These are phyloP conservation scores for Sylvia atricapilla DNA, from an alignment of 2,113 vertebrate genomes.

Conservation along the genomic window DNA sequence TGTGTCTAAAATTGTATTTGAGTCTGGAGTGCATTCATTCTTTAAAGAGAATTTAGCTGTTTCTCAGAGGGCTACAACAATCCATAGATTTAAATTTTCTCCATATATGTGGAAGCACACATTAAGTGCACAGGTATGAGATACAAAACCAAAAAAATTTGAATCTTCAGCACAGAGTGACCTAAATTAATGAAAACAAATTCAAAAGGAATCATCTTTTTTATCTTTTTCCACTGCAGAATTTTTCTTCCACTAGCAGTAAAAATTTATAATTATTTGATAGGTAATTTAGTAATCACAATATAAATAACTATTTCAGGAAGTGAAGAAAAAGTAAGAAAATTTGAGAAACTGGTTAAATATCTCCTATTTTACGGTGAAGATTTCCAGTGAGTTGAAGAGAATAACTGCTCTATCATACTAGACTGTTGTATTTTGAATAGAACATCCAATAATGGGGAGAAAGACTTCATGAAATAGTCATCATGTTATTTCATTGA, in stretches of 20 bases:
- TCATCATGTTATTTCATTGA: not conserved
- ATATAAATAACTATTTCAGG: not conserved
- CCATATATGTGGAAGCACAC: not conserved
- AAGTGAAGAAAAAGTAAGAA: not conserved
- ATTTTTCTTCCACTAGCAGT: not conserved
- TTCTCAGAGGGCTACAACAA: not conserved
- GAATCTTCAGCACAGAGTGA: not conserved
- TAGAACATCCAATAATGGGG: not conserved
- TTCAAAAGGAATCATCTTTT: not conserved
- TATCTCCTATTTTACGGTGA: not conserved
- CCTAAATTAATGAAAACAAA: not conserved
- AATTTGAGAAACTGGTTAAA: not conserved
- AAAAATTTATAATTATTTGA: not conserved
- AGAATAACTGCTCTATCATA: not conserved
- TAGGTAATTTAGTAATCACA: not conserved
- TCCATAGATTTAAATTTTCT: not conserved
- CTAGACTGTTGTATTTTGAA: not conserved
- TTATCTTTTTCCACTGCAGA: not conserved
- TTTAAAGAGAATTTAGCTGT: not conserved
- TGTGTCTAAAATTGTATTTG: not conserved
- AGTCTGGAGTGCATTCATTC: not conserved
- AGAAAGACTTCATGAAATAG: not conserved
- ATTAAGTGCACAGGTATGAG: not conserved
- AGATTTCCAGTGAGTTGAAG: not conserved
- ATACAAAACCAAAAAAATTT: not conserved